Conservation (phyloP, 2,797 vertebrate genomes). For the Falco concolor region DNA sequence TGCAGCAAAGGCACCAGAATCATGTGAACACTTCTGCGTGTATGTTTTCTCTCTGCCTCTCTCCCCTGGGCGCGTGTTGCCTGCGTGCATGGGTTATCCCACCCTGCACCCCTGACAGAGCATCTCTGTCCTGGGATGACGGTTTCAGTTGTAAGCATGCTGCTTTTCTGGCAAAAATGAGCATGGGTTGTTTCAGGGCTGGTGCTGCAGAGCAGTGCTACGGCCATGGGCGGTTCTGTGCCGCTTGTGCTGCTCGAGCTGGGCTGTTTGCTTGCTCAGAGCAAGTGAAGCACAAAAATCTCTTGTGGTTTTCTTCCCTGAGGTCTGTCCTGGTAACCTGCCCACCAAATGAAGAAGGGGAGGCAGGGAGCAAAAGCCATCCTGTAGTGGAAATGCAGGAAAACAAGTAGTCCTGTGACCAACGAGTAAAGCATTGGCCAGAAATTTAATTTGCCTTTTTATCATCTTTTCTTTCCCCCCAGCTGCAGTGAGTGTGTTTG, state of each 20-base stretch:
- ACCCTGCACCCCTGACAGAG: neutral
- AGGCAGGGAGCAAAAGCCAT: neutral
- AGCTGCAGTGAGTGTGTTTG: neutral
- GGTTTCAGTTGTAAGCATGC: neutral
- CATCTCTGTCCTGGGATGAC: neutral
- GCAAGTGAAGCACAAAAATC: neutral
- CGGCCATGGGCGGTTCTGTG: neutral
- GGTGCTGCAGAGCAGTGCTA: neutral
- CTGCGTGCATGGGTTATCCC: neutral
- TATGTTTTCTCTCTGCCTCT: neutral
- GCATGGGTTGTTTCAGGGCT: neutral
- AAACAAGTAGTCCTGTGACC: neutral
- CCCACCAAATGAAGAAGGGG: neutral
- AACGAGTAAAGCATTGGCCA: neutral
- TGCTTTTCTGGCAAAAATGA: neutral
- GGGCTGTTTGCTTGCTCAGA: neutral
- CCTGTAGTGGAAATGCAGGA: neutral
- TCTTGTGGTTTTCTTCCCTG: neutral
- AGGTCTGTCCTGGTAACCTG: neutral
- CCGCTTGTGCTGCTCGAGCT: neutral
- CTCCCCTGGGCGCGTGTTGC: neutral
- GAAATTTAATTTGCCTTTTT: neutral
- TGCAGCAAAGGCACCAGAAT: neutral
- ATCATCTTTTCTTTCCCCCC: neutral
- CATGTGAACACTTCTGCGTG: fast-evolving